Evolutionary conservation across 1,140 invertebrate genomes (phyloP).

Genomic region (Drosophila subobscura): DNA sequence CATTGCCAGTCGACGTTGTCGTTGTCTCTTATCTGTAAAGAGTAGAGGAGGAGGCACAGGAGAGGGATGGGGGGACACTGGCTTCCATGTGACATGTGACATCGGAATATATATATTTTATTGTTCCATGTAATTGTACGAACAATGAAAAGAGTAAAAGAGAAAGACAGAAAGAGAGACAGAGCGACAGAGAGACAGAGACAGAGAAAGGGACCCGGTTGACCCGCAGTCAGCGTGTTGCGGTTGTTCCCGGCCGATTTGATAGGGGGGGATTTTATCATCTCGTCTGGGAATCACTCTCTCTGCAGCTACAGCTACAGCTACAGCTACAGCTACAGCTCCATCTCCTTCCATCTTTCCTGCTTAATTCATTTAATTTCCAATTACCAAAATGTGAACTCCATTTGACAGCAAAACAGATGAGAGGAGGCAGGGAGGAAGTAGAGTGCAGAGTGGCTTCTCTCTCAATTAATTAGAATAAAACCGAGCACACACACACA

Average conservation of each 20-base stretch:
- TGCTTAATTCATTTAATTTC: constrained; percentile 75
- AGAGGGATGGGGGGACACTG: constrained; percentile 1
- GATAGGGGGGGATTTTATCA: background rate
- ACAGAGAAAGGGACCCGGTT: constrained; percentile 39
- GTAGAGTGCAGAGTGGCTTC: background rate
- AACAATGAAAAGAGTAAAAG: constrained; percentile 48
- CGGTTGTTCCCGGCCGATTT: constrained; percentile 22
- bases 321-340: too few species aligned
- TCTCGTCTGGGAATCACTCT: constrained; percentile 32
- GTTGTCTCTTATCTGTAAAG: constrained; percentile 70
- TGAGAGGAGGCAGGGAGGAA: too few species aligned
- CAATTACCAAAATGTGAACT: constrained; percentile 48
- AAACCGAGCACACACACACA: constrained; percentile 12
- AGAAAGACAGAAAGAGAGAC: background rate
- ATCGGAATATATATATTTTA: constrained; percentile 18
- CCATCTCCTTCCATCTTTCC: constrained; percentile 27
- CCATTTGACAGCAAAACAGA: constrained; percentile 15
- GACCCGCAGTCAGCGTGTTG: constrained; percentile 61
- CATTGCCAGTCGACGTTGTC: too few species aligned
- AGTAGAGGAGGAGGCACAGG: background rate
- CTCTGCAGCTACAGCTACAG: too few species aligned
- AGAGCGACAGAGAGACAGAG: too few species aligned
- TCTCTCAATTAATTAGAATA: constrained; percentile 66
- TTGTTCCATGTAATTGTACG: constrained; percentile 63
- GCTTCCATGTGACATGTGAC: constrained; percentile 46